These are phyloP conservation scores for Stenopsyche tienmushanensis DNA, from an alignment of 1,140 invertebrate species.

Conservation along the genomic window DNA sequence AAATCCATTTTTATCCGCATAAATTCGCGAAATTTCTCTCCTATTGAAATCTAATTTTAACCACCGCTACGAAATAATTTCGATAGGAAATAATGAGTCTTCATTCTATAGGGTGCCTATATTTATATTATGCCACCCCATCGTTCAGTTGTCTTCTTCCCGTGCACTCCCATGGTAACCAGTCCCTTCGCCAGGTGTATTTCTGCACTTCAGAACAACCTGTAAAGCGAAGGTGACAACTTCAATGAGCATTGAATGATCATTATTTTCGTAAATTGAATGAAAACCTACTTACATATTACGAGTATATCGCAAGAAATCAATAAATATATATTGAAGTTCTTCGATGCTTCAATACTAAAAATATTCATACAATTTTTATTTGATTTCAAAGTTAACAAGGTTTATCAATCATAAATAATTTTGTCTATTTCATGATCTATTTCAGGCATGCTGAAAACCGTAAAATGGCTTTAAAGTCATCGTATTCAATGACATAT, in stretches of 20 bases:
- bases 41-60: not conserved
- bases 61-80: not conserved
- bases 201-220: slow-evolving; percentile 10
- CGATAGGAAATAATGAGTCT: slow-evolving; percentile 13
- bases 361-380: too few species aligned
- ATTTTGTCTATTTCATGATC: too few species aligned
- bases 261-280: not conserved
- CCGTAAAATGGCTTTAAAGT: too few species aligned
- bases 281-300: too few species aligned
- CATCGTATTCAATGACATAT: too few species aligned
- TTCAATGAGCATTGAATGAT: not conserved
- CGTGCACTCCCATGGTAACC: slow-evolving; percentile 18
- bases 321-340: too few species aligned
- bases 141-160: not conserved
- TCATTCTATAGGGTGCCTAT: not conserved
- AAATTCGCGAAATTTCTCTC: not conserved
- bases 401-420: too few species aligned
- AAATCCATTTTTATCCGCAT: not conserved
- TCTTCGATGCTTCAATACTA: too few species aligned
- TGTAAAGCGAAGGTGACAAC: slow-evolving; percentile 9
- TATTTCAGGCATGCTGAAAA: too few species aligned
- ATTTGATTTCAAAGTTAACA: too few species aligned
- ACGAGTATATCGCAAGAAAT: too few species aligned
- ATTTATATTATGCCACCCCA: not conserved
- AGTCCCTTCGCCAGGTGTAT: slow-evolving; percentile 15